These are phyloP conservation scores for Temnothorax rugatulus DNA, from an alignment of 2,888 invertebrate genomes.

Conservation along the genomic window DNA sequence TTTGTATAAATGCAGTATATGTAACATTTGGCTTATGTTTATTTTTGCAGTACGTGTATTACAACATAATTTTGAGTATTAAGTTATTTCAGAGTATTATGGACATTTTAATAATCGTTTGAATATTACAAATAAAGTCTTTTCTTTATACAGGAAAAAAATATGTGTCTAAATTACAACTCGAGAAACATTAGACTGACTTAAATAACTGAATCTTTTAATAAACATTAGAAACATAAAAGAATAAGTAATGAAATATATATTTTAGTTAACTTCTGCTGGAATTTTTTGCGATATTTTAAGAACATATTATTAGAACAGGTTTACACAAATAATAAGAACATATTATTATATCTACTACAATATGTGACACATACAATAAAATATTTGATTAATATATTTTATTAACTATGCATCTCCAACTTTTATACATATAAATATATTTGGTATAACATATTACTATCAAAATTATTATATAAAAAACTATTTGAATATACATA, in stretches of 20 bases:
- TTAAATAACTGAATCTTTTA: constrained; percentile 4
- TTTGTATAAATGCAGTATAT: background rate
- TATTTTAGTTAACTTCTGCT: constrained; percentile 13
- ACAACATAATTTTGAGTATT: constrained; percentile 23
- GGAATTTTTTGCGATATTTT: constrained; percentile 1
- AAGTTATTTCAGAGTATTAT: background rate
- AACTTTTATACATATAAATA: background rate
- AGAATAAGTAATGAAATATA: background rate
- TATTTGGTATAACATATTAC: constrained; percentile 38
- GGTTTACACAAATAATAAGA: background rate
- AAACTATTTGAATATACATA: constrained; percentile 6
- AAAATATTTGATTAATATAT: constrained; percentile 40
- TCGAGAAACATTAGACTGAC: background rate
- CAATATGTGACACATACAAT: constrained; percentile 12
- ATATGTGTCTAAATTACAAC: background rate
- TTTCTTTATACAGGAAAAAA: background rate
- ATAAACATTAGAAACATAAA: background rate
- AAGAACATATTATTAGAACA: background rate
- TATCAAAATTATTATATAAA: background rate
- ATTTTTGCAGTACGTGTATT: constrained; percentile 2
- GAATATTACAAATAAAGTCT: background rate
- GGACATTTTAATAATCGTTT: background rate
- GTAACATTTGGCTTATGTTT: background rate
- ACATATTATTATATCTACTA: background rate
- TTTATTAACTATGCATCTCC: constrained; percentile 24